A percentile compares a stretch with the other conserved stretches of the same genome.
phyloP scores from a whole-genome alignment of 2,888 invertebrate species.

The Hydrotaea diabolus region DNA sequence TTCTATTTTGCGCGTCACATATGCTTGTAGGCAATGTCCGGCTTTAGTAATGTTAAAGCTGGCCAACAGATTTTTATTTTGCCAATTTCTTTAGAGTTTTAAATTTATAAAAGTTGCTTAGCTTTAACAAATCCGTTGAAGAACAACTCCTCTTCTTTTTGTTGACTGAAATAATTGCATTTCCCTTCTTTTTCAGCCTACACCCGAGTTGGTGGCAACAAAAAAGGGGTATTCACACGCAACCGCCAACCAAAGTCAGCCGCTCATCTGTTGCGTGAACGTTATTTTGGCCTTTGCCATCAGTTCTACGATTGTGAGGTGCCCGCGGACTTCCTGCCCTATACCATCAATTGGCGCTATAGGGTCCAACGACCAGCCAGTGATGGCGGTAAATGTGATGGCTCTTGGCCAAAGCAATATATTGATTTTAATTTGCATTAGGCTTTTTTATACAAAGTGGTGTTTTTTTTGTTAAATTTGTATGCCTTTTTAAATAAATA shows the following conservation, averaged over 20 bases:
- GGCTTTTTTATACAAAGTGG: too few species aligned
- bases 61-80: too few species aligned
- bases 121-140: too few species aligned
- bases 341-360: constrained; percentile 76
- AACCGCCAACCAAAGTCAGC: constrained; percentile 94
- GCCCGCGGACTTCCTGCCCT: constrained; percentile 83
- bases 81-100: too few species aligned
- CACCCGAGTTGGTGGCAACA: constrained; percentile 91
- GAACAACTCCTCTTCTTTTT: too few species aligned
- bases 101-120: too few species aligned
- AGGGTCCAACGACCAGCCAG: constrained; percentile 15
- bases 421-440: constrained; percentile 2
- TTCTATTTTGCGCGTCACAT: too few species aligned
- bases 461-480: not conserved
- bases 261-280: constrained; percentile 89
- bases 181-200: too few species aligned
- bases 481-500: too few species aligned
- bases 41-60: too few species aligned
- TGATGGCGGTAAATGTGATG: not conserved
- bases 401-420: not conserved
- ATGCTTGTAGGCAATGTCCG: too few species aligned
- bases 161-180: too few species aligned
- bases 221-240: constrained; percentile 94
- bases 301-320: constrained; percentile 83
- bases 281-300: constrained; percentile 87